Evolutionary conservation across 2,888 invertebrate species (phyloP), one percentile per base, ranked within the genome.

Genomic region (Sinelater perroti): DNA sequence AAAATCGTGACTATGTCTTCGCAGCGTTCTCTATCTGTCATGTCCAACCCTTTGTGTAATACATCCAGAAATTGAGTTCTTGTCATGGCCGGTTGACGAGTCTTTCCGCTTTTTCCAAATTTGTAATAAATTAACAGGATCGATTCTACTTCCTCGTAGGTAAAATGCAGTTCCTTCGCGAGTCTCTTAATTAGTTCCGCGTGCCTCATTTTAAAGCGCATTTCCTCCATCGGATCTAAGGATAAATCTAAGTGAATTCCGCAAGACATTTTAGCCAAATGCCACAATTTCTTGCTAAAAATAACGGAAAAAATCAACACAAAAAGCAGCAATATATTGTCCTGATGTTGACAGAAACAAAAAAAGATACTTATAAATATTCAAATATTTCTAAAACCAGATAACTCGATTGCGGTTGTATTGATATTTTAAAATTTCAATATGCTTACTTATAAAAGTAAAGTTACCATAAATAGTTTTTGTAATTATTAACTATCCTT

Each of bases 1-100:
- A 86, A 85, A 2, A 87, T 72, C 75, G 42, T 82, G 1, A 83
- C 78, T 4, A 87, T 85, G 0, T 86, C 78, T 63, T 87, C 86
- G 78, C 86, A 85, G 71, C 87, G 81, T 40, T 81, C 80, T 40
- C 87, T 84, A 69, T 91, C 89, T 0, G 88, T 88, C 82, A 92
- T 87, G 16, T 87, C 85, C 47, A 91, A 85, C 0, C 84, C 81
- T 1, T 82, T 83, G 67, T 87, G 84, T 0, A 87, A 78, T 0
- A 89, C 79, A 57, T 85, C 83, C 13, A 84, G 76, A 64, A 88
- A 86, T 72, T 87, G 87, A n/a, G 77, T 70, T 58, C 79, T 79
- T 1, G 76, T 78, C 67, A 83, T 79, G 11, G 74, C 73, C 38
- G 72, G 72, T 55, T 76, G 72, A 17, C 71, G 65, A 2, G 65